These are phyloP conservation scores for Brachionichthys hirsutus DNA, from an alignment of 2,113 vertebrate genomes.

Conservation along the genomic window DNA sequence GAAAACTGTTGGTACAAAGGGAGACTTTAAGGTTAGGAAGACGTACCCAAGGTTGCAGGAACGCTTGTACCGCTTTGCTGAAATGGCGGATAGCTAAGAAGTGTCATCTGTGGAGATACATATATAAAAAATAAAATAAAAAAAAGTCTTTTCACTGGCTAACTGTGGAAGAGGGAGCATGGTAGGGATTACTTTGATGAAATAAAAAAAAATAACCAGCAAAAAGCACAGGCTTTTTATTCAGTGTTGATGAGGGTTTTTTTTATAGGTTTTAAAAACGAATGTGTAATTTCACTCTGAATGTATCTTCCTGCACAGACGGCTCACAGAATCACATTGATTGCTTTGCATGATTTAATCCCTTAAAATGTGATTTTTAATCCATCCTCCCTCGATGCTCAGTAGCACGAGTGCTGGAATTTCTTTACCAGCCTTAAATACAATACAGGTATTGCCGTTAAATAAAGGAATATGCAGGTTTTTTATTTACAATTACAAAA, in stretches of 20 bases:
- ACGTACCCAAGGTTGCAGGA: neutral
- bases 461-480: slow-evolving; percentile 4
- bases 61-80: neutral
- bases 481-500: too few relatives aligned
- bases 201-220: too few relatives aligned
- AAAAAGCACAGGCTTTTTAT: too few relatives aligned
- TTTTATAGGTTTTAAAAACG: too few relatives aligned
- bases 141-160: too few relatives aligned
- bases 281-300: slow-evolving; percentile 12
- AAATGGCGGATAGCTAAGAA: neutral
- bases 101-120: too few relatives aligned
- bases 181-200: neutral
- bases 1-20: too few relatives aligned
- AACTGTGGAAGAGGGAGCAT: neutral
- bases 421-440: slow-evolving; percentile 7
- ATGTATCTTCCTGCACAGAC: slow-evolving; percentile 20
- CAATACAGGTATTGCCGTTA: neutral
- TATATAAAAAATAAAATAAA: too few relatives aligned
- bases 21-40: neutral
- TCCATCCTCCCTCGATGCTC: slow-evolving; percentile 41
- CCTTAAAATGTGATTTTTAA: slow-evolving; percentile 39
- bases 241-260: too few relatives aligned
- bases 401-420: slow-evolving; percentile 16
- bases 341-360: slow-evolving; percentile 7
- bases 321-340: slow-evolving; percentile 20